Conservation (phyloP, 2,113 vertebrate genomes). For the Eonycteris spelaea region DNA sequence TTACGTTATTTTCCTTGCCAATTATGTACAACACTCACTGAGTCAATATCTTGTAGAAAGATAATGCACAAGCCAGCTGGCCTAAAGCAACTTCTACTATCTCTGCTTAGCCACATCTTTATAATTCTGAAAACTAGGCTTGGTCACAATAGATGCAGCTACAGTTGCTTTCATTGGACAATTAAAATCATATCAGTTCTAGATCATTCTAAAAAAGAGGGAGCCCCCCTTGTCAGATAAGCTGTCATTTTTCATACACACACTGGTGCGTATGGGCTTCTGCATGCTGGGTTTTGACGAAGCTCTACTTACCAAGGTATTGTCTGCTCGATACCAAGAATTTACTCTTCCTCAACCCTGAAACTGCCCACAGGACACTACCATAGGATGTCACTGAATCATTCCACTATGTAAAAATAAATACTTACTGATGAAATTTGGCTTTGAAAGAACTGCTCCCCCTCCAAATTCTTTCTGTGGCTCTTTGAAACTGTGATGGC, state of each 20-base stretch:
- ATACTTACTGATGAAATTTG: background rate
- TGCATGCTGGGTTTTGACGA: background rate
- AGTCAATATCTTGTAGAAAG: background rate
- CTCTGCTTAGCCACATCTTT: background rate
- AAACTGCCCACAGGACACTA: background rate
- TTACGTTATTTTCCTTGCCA: background rate
- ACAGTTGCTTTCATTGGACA: background rate
- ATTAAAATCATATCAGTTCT: background rate
- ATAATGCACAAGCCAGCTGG: background rate
- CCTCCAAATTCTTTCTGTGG: background rate
- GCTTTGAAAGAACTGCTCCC: background rate
- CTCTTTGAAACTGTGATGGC: background rate
- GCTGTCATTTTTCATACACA: background rate
- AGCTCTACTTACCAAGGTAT: background rate
- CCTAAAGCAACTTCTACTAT: background rate
- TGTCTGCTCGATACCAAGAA: background rate
- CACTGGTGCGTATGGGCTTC: background rate
- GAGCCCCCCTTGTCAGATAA: background rate
- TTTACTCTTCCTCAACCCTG: background rate
- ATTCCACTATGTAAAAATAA: background rate
- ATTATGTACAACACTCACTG: background rate
- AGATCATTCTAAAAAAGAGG: background rate
- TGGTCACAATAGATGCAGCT: background rate
- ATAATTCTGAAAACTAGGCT: background rate
- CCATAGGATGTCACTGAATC: background rate